Evolutionary conservation across 1,140 invertebrate species (phyloP), one percentile per base, ranked within the genome.

Genomic region (Parasteatoda tepidariorum): DNA sequence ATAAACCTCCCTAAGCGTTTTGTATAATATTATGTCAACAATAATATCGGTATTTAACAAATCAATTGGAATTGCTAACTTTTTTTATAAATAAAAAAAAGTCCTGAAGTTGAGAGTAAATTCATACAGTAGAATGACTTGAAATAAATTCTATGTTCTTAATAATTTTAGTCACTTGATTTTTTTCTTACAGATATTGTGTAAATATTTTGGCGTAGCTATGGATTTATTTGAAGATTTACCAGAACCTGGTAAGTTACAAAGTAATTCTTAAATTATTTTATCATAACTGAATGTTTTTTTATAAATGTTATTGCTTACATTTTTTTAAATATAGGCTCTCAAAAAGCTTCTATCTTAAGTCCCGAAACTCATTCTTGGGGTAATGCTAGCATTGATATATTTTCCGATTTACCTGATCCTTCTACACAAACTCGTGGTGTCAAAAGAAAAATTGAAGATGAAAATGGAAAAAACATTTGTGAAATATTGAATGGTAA

Each of bases 181-280:
- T n/a, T n/a, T n/a, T n/a, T n/a, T n/a, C n/a, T n/a, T n/a, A n/a
- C n/a, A n/a, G n/a, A n/a, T n/a, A n/a, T n/a, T n/a, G n/a, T n/a
- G n/a, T n/a, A n/a, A n/a, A n/a, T n/a, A n/a, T n/a, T n/a, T n/a
- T n/a, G n/a, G n/a, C n/a, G n/a, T n/a, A n/a, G n/a, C n/a, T n/a
- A 85, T 85, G 83, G 85, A 86, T 64, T 74, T 85, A 57, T 86
- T 85, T 84, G 84, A 84, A 30, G 85, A 85, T 79, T 54, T 85
- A 33, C 85, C 85, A 9, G 85, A 85, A 83, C 85, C 85, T 18
- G 71, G 85, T 84, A 79, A 48, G 26, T 26, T 26, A 61, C 26
- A 24, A 15, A 28, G 13, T 4, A 62, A 62, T 15, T 2, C n/a
- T 3, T 0, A 33, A 5, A 28, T 55, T 18, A 75, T 0, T 31